Conservation (phyloP, 2,888 invertebrate genomes). For the Diadromus collaris region DNA sequence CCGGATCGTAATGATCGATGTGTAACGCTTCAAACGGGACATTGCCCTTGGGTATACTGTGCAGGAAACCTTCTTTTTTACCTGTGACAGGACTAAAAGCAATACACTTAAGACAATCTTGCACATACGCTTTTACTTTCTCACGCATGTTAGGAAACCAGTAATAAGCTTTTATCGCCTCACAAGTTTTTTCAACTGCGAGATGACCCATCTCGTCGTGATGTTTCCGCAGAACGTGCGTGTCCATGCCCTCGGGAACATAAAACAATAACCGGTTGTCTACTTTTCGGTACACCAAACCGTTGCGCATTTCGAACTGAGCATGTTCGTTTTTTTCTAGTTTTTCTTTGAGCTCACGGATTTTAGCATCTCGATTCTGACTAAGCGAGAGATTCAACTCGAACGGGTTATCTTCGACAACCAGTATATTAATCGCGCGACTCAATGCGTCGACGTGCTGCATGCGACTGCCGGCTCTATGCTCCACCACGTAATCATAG, state of each 20-base stretch:
- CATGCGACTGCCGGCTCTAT: conserved; percentile 64
- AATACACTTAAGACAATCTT: conserved; percentile 60
- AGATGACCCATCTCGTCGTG: conserved; percentile 64
- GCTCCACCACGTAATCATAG: conserved; percentile 65
- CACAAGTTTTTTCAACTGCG: conserved; percentile 56
- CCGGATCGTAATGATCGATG: no score
- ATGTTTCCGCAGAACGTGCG: conserved; percentile 50
- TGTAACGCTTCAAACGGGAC: conserved; percentile 56
- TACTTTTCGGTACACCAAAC: conserved; percentile 60
- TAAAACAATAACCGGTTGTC: no score
- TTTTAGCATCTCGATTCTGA: conserved; percentile 46
- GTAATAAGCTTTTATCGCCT: conserved; percentile 44
- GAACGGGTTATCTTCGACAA: no score
- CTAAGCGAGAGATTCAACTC: conserved; percentile 53
- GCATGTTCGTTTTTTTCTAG: conserved; percentile 43
- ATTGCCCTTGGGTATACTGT: conserved; percentile 57
- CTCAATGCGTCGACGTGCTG: conserved; percentile 69
- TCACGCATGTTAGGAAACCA: conserved; percentile 53
- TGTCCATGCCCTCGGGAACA: conserved; percentile 51
- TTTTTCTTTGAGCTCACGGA: conserved; percentile 32
- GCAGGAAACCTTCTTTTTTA: conserved; percentile 55
- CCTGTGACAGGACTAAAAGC: conserved; percentile 44
- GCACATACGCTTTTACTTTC: conserved; percentile 34
- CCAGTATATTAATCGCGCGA: conserved; percentile 30
- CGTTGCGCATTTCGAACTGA: conserved; percentile 60